Evolutionary conservation across 2,113 vertebrate species (phyloP), one percentile per base, ranked within the genome.

Genomic region (Falco punctatus): DNA sequence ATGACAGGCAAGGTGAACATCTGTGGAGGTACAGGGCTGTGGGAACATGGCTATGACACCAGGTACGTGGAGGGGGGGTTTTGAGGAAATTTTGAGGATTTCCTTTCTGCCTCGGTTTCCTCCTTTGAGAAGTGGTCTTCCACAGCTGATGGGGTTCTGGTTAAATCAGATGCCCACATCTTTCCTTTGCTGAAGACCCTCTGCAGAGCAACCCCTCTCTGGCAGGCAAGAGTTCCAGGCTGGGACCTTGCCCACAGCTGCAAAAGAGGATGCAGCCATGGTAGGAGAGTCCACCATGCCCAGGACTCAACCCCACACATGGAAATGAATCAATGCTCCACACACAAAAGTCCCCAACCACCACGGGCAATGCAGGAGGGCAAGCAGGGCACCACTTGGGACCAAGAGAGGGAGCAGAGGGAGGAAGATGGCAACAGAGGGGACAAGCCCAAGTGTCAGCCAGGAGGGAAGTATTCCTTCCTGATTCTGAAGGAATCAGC

Each of bases 271-370:
- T 67, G 30, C 13, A 72, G 61, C 26, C 2, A 0, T 14, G 22
- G 58, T 19, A 22, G 32, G 20, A 21, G 17, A 81, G 70, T 38
- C 33, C 30, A 78, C 16, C 42, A 15, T 35, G 12, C 19, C 35
- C 22, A 61, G 35, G 28, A 77, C 57, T 73, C 59, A 69, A 20
- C 7, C 5, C 9, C 33, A n/a, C 1, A 0, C 3, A 1, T 30
- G 23, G 59, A 86, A 83, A 33, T 65, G 6, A 35, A 54, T 30
- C 35, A 27, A 0, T 66, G 62, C 33, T 84, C 22, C 51, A 14
- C 26, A 18, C 1, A 0, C 28, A 80, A 35, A 67, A 4, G 24
- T 59, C 33, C 32, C 24, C 21, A 26, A 1, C 17, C 4, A 2
- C 62, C 44, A 21, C 0, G 4, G 51, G 17, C 14, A 11, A 32